A percentile compares a stretch with the other conserved stretches of the same genome.
Evolutionary conservation across 53 echinoderm and acorn worm species (phyloP).

Genomic region (Holothuria scabra): DNA sequence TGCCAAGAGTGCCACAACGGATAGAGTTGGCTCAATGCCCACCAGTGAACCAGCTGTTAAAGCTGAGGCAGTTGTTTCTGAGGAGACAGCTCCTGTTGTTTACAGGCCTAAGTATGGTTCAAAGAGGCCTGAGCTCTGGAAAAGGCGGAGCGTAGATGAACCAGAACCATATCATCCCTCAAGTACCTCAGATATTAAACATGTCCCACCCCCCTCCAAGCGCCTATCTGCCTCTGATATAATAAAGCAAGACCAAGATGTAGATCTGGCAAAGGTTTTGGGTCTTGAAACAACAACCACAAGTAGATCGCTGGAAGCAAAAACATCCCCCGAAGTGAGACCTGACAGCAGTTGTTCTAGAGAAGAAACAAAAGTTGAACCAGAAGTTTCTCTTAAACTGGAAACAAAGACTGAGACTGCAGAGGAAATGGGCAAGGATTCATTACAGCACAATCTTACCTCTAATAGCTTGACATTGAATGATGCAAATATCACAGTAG

Average conservation of each 20-base stretch:
- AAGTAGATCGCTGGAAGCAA: conserved; percentile 2
- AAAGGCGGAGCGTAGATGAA: conserved; percentile 38
- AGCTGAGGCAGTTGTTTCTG: not conserved
- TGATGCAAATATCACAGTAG: too few species aligned
- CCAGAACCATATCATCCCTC: conserved; percentile 23
- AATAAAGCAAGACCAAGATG: conserved; percentile 29
- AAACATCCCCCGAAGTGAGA: too few species aligned
- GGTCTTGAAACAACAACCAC: conserved; percentile 1
- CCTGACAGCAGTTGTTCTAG: too few species aligned
- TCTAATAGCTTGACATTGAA: too few species aligned
- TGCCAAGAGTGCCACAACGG: conserved; percentile 33
- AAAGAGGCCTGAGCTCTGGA: conserved; percentile 13
- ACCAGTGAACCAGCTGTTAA: not conserved
- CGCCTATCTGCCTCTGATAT: conserved; percentile 37
- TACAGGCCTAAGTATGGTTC: conserved; percentile 28
- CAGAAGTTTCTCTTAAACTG: too few species aligned
- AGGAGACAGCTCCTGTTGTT: conserved; percentile 36
- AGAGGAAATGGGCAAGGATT: too few species aligned
- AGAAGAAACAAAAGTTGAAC: too few species aligned
- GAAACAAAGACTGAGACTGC: too few species aligned
- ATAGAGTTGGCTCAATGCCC: conserved; percentile 15
- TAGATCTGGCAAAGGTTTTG: conserved; percentile 15
- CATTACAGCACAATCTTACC: too few species aligned
- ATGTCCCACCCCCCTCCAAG: conserved; percentile 29
- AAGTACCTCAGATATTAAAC: conserved; percentile 1